These are phyloP conservation scores for Ditylenchus weischeri DNA, from an alignment of 2,888 invertebrate genomes.

Conservation along the genomic window DNA sequence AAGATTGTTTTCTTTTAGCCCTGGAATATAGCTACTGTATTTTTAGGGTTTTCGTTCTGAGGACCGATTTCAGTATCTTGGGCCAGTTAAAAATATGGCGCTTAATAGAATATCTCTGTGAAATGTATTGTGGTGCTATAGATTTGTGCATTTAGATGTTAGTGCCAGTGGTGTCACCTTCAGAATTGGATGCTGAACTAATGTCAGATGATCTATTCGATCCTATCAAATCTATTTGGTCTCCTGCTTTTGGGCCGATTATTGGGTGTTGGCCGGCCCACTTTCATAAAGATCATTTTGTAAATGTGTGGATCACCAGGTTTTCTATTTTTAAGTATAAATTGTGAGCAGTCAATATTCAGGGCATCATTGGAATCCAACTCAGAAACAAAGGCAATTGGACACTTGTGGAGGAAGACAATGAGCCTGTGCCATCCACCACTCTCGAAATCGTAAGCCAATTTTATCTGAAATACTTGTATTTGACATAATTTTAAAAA, in stretches of 20 bases:
- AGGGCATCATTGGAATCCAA: not conserved
- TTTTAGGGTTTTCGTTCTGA: too few relatives aligned
- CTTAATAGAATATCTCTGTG: too few relatives aligned
- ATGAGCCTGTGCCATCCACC: not conserved
- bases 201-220: not conserved
- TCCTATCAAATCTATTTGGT: not conserved
- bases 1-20: too few relatives aligned
- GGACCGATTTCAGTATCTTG: too few relatives aligned
- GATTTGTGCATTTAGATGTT: not conserved
- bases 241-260: slow-evolving; percentile 1
- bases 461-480: too few relatives aligned
- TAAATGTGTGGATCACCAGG: slow-evolving; percentile 2
- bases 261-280: not conserved
- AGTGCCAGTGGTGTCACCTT: slow-evolving; percentile 1
- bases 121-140: too few relatives aligned
- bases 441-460: too few relatives aligned
- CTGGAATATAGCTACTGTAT: too few relatives aligned
- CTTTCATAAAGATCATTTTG: not conserved
- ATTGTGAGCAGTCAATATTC: not conserved
- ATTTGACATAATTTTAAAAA: too few relatives aligned
- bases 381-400: not conserved
- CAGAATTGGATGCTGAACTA: not conserved
- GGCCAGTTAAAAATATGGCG: too few relatives aligned
- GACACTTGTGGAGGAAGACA: not conserved
- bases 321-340: not conserved